Base-by-base conservation (phyloP, 2,888 invertebrate species). In the Cheilosia pagana region DNA sequence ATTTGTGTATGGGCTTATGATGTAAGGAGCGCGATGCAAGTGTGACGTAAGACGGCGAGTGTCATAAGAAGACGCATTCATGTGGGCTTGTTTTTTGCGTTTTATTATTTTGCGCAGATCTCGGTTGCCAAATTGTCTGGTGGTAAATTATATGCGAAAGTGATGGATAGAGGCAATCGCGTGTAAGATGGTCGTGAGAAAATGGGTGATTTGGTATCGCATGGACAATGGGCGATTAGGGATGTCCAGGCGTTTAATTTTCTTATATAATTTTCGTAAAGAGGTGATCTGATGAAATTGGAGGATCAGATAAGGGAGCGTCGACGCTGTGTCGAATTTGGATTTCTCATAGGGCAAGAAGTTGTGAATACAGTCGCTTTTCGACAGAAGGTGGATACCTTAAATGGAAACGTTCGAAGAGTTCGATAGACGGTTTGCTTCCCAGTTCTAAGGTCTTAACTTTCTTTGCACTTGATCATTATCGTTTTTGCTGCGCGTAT, bases 21-120 rank as follows among this genome's bases (percentile, higher is more conserved):
- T 68, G 67, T 59, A 82, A 82, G 65, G n/a, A n/a, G 14, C 39
- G 28, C 53, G 21, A 48, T 55, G 53, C 81, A 82, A 53, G 62
- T 55, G 39, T 81, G 82, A 77, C 41, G 77, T 77, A 82, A 82
- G 62, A 53, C 45, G 35, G 67, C n/a, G n/a, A 41, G 60, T 77
- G 50, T 50, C 41, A 53, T 43, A 71, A 63, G 60, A 53, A 28
- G 62, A 68, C 50, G 62, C 23, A 55, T 59, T 75, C n/a, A 63
- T 28, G 57, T 6, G n/a, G 2, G 19, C 21, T 60, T 52, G 63
- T 53, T 48, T 53, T 72, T 70, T 59, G n/a, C n/a, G n/a, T 28
- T 28, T 28, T n/a, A n/a, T n/a, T n/a, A n/a, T n/a, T n/a, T 28
- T 41, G 48, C 41, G 53, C 2, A 28, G 43, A 57, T 55, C 45